Percentiles rank a stretch among this genome's conserved stretches.
Evolutionary conservation across 2,888 invertebrate species (phyloP).

Genomic region (Hyppa rectilinea): DNA sequence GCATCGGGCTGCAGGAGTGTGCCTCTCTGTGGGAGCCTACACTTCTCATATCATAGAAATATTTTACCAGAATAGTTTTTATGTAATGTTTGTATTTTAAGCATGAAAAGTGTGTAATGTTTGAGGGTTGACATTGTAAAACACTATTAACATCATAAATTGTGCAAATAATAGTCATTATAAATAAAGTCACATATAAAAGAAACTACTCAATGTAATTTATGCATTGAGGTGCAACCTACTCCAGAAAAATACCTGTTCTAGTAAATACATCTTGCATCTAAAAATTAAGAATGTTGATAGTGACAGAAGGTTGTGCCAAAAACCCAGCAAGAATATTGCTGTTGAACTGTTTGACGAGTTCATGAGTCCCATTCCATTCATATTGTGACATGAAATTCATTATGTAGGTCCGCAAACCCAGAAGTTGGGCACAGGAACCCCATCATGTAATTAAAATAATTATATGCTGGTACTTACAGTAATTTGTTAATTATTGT

Average conservation of each 20-base stretch:
- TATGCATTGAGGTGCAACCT: background rate
- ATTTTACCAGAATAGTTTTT: background rate
- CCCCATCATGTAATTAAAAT: background rate
- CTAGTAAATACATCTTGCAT: too few relatives aligned
- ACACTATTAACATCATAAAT: background rate
- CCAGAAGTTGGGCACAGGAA: background rate
- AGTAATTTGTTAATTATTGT: background rate
- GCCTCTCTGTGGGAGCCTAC: too few relatives aligned
- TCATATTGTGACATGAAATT: background rate
- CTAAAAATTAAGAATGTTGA: too few relatives aligned
- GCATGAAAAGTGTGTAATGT: background rate
- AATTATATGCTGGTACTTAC: too few relatives aligned
- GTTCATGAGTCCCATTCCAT: background rate
- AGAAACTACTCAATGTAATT: background rate
- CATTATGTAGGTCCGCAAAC: background rate
- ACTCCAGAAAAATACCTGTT: background rate
- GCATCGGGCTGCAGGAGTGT: too few relatives aligned
- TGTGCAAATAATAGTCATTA: background rate
- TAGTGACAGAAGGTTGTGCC: background rate
- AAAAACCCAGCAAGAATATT: background rate
- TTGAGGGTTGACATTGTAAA: background rate
- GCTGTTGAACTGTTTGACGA: background rate
- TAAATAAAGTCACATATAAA: background rate
- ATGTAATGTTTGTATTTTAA: background rate
- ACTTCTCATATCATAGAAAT: background rate